Evolutionary conservation across 1,140 invertebrate species (phyloP).

Genomic region (Brachionus plicatilis): DNA sequence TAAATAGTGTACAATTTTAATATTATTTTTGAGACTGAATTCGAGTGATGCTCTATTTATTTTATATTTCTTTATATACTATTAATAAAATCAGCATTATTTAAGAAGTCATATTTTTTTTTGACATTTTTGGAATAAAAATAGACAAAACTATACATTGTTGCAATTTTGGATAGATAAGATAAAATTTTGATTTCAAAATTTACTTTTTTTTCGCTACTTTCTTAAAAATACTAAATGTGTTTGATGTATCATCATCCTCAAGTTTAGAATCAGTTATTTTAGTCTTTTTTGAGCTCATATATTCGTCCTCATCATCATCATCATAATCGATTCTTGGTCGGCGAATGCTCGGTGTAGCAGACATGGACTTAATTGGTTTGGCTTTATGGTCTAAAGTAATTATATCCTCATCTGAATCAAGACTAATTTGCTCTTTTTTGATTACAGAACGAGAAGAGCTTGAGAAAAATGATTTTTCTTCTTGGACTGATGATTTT

Average conservation of each 20-base stretch:
- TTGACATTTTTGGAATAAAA: too few relatives aligned
- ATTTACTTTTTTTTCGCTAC: slow-evolving; percentile 20
- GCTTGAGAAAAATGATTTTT: not conserved
- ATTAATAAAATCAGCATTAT: too few relatives aligned
- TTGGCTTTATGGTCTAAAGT: not conserved
- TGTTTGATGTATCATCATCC: not conserved
- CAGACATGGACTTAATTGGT: not conserved
- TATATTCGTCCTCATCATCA: not conserved
- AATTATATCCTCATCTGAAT: slow-evolving; percentile 19
- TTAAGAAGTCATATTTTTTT: too few relatives aligned
- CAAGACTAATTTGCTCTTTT: not conserved
- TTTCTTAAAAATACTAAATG: slow-evolving; percentile 38
- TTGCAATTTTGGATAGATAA: not conserved
- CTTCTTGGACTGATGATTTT: not conserved
- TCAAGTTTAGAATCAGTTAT: not conserved
- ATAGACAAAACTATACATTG: not conserved
- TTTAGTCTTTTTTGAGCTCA: slow-evolving; percentile 9
- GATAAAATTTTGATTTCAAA: not conserved
- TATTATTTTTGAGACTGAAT: too few relatives aligned
- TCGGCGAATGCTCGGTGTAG: slow-evolving; percentile 12
- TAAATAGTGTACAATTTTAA: too few relatives aligned
- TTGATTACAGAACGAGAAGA: not conserved
- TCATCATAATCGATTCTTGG: slow-evolving; percentile 22
- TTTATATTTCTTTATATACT: too few relatives aligned
- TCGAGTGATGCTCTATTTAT: too few relatives aligned